These are phyloP conservation scores for Perca schrenkii DNA, from an alignment of 2,113 vertebrate species.

Conservation along the genomic window DNA sequence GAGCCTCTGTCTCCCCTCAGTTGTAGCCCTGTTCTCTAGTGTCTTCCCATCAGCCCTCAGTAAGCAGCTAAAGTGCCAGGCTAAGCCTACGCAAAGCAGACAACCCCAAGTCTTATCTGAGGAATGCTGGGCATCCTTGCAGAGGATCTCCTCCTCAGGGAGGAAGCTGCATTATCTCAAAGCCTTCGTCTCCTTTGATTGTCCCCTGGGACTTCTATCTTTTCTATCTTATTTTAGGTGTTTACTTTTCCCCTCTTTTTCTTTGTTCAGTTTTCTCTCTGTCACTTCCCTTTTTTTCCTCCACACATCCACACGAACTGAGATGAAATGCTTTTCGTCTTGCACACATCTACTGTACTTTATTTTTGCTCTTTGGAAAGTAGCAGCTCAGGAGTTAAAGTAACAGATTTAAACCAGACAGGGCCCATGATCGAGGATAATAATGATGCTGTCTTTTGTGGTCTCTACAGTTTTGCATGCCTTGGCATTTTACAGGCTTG, in stretches of 20 bases:
- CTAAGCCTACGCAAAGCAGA: constrained; percentile 72
- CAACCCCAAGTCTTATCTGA: constrained; percentile 73
- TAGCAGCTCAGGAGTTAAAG: constrained; percentile 54
- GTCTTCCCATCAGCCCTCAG: constrained; percentile 41
- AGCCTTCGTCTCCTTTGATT: constrained; percentile 67
- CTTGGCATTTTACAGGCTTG: constrained; percentile 69
- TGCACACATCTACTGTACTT: neutral
- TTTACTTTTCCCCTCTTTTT: constrained; percentile 35
- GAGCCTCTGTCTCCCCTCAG: constrained; percentile 38
- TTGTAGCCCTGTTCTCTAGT: constrained; percentile 23
- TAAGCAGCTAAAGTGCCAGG: constrained; percentile 74
- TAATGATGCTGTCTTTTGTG: constrained; percentile 77
- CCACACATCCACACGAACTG: neutral
- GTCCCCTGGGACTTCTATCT: constrained; percentile 48
- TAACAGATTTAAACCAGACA: constrained; percentile 70
- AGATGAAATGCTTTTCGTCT: neutral
- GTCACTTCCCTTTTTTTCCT: neutral
- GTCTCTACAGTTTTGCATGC: constrained; percentile 73
- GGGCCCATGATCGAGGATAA: constrained; percentile 73
- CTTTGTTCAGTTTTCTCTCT: neutral
- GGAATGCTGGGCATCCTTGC: constrained; percentile 74
- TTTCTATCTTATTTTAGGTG: constrained; percentile 49
- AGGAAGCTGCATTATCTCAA: constrained; percentile 70
- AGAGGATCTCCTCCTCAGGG: constrained; percentile 69
- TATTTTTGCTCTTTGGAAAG: constrained; percentile 28